These are phyloP conservation scores for Aphidoletes aphidimyza DNA, from an alignment of 2,888 invertebrate genomes.

Conservation along the genomic window DNA sequence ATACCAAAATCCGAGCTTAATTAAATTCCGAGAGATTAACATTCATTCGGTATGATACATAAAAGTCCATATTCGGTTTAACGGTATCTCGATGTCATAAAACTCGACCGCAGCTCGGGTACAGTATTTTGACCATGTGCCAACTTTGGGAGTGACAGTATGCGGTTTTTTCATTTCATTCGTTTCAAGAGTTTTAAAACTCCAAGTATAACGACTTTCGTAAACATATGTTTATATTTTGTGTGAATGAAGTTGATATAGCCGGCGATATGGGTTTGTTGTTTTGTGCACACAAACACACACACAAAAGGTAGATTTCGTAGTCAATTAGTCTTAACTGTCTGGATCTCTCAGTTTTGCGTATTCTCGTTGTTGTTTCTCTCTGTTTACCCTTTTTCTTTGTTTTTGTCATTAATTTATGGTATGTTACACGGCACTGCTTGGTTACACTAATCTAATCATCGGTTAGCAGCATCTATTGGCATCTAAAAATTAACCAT, in stretches of 20 bases:
- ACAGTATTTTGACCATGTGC: slow-evolving; percentile 7
- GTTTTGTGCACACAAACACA: neutral
- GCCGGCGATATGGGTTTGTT: neutral
- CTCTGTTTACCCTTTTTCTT: neutral
- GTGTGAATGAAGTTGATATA: neutral
- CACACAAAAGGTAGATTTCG: too few species aligned
- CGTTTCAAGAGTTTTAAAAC: too few species aligned
- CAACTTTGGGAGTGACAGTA: neutral
- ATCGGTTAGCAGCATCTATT: neutral
- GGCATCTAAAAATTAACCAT: neutral
- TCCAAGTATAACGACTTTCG: neutral
- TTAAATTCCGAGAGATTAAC: neutral
- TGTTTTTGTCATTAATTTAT: neutral
- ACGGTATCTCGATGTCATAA: slow-evolving; percentile 36
- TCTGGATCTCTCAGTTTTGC: neutral
- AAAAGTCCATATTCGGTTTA: neutral
- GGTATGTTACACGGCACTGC: neutral
- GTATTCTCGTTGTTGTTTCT: neutral
- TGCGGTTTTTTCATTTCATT: neutral
- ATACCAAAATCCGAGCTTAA: neutral
- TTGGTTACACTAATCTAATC: slow-evolving; percentile 5
- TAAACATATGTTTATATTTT: neutral
- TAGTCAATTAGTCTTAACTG: neutral
- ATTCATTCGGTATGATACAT: neutral
- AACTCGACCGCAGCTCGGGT: too few species aligned